Evolutionary conservation across 2,888 invertebrate species (phyloP).

Genomic region (Stenodera caucasica): DNA sequence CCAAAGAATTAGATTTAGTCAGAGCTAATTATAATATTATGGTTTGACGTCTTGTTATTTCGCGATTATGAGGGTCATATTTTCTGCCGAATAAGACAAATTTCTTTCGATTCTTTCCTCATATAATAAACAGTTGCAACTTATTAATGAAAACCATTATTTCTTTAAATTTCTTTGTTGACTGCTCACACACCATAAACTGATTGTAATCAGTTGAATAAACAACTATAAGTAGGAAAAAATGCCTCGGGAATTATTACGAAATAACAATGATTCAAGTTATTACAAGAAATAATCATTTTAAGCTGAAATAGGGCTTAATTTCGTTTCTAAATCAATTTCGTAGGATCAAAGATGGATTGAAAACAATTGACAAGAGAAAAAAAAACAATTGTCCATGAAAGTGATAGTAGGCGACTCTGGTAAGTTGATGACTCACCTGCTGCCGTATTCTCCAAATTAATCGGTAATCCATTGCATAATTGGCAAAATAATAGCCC

Average conservation of each 20-base stretch:
- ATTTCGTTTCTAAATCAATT: too few relatives aligned
- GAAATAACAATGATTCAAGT: background rate
- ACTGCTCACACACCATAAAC: background rate
- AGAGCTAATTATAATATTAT: too few relatives aligned
- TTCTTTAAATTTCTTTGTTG: background rate
- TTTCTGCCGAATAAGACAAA: too few relatives aligned
- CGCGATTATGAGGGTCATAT: too few relatives aligned
- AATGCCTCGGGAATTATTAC: background rate
- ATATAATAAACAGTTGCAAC: background rate
- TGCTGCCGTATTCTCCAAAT: conserved; percentile 50
- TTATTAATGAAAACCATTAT: background rate
- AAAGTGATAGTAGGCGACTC: conserved; percentile 41
- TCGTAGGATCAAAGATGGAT: too few relatives aligned
- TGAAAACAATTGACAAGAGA: conserved; percentile 27
- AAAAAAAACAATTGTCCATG: conserved; percentile 31
- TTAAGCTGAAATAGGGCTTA: too few relatives aligned
- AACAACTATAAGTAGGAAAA: background rate
- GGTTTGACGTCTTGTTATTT: too few relatives aligned
- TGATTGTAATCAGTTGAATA: conserved; percentile 3
- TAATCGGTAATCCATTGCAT: conserved; percentile 55
- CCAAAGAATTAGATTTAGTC: too few relatives aligned
- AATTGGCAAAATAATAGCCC: conserved; percentile 49
- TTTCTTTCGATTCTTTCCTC: background rate
- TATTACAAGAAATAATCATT: too few relatives aligned
- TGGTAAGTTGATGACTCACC: conserved; percentile 50